Conservation (phyloP, 2,113 vertebrate genomes). For the Oreochromis aureus region DNA sequence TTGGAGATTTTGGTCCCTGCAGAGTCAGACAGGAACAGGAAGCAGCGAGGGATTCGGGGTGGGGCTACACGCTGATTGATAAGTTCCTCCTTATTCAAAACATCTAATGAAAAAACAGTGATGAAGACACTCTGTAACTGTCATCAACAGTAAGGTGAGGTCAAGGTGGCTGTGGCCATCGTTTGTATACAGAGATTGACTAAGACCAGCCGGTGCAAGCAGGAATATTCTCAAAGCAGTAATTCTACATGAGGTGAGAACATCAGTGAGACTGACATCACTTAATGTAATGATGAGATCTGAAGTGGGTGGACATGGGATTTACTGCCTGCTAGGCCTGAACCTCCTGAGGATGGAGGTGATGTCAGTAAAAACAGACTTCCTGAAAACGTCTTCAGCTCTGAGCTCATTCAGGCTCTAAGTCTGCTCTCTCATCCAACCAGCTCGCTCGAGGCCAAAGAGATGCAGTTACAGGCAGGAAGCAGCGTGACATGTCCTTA, state of each 20-base stretch:
- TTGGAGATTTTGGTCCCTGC: neutral
- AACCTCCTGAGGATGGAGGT: neutral
- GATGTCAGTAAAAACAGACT: neutral
- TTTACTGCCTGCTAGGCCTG: neutral
- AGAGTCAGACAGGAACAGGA: neutral
- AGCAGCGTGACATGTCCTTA: neutral
- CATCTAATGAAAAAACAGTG: neutral
- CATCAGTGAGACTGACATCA: neutral
- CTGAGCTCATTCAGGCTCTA: too few relatives aligned
- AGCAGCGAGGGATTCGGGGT: neutral
- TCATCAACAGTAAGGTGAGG: neutral
- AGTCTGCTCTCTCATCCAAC: neutral
- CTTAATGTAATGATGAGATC: neutral
- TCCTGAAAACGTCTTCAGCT: neutral
- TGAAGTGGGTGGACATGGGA: neutral
- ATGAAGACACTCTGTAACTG: neutral
- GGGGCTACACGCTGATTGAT: neutral
- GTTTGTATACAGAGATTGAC: neutral
- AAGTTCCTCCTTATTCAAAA: rapidly evolving
- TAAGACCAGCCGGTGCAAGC: neutral
- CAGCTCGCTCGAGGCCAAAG: neutral
- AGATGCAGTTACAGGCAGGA: neutral
- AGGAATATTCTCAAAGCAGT: neutral
- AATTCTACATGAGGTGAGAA: neutral
- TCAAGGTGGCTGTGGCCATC: neutral